phyloP scores from a whole-genome alignment of 1,140 invertebrate genomes.

The Mya arenaria region DNA sequence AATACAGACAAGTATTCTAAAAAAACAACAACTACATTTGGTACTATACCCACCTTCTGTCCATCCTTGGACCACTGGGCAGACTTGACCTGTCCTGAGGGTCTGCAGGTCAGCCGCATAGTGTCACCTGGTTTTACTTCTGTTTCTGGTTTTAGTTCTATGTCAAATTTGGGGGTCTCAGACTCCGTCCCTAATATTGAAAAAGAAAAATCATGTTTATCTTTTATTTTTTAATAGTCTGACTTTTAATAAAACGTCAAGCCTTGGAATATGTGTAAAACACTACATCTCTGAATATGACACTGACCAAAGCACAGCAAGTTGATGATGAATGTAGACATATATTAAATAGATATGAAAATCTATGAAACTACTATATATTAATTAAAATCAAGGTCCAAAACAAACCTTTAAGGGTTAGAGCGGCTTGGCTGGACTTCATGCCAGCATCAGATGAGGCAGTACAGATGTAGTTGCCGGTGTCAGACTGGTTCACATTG shows the following conservation, averaged over 20 bases:
- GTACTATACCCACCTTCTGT: constrained; percentile 63
- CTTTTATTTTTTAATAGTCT: no score
- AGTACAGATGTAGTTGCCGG: constrained; percentile 68
- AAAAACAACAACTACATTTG: not conserved
- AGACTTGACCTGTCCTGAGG: constrained; percentile 59
- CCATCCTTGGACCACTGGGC: constrained; percentile 74
- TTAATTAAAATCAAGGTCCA: not conserved
- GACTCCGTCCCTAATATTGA: not conserved
- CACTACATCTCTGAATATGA: no score
- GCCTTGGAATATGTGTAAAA: no score
- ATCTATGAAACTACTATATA: not conserved
- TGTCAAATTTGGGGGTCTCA: constrained; percentile 62
- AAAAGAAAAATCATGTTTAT: no score
- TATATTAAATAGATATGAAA: not conserved
- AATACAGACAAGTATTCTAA: not conserved
- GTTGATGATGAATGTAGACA: no score
- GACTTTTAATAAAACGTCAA: no score
- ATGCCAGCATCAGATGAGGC: constrained; percentile 62
- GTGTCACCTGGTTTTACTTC: constrained; percentile 65
- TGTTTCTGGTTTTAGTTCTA: constrained; percentile 67
- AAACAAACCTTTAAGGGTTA: constrained; percentile 57
- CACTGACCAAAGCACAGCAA: no score
- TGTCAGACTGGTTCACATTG: constrained; percentile 56
- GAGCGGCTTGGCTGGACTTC: constrained; percentile 61
- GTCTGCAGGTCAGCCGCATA: constrained; percentile 69